phyloP scores from a whole-genome alignment of 2,113 vertebrate genomes.

The Gasterosteus aculeatus region DNA sequence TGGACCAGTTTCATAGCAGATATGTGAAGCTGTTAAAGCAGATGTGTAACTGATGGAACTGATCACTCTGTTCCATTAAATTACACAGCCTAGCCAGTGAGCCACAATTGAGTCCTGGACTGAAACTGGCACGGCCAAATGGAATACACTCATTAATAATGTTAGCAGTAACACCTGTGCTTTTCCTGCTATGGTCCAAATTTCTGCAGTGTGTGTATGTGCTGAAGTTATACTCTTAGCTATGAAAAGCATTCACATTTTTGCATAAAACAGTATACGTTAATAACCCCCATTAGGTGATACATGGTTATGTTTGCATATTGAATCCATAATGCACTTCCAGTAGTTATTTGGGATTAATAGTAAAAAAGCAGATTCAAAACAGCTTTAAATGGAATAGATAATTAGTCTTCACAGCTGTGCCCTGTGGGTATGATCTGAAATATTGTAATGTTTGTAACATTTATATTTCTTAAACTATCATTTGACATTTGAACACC shows the following conservation, averaged over 20 bases:
- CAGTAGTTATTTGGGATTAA: neutral
- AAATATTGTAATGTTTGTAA: neutral
- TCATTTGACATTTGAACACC: neutral
- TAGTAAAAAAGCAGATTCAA: neutral
- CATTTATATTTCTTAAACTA: neutral
- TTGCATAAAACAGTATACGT: neutral
- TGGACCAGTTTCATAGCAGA: neutral
- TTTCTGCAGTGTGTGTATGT: neutral
- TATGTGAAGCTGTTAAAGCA: constrained; percentile 1
- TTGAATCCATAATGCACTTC: neutral
- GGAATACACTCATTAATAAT: neutral
- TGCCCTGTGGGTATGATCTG: neutral
- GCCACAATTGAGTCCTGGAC: neutral
- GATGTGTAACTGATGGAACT: neutral
- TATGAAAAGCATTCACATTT: neutral
- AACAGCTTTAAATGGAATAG: neutral
- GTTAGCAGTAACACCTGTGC: neutral
- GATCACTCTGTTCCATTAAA: neutral
- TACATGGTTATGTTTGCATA: neutral
- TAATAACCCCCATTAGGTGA: neutral
- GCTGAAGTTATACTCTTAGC: neutral
- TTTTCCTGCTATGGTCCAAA: neutral
- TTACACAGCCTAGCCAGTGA: neutral
- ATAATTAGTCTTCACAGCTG: neutral
- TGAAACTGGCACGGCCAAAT: constrained; percentile 3